Evolutionary conservation across 2,888 invertebrate species (phyloP).

Genomic region (Metacarcinus magister): DNA sequence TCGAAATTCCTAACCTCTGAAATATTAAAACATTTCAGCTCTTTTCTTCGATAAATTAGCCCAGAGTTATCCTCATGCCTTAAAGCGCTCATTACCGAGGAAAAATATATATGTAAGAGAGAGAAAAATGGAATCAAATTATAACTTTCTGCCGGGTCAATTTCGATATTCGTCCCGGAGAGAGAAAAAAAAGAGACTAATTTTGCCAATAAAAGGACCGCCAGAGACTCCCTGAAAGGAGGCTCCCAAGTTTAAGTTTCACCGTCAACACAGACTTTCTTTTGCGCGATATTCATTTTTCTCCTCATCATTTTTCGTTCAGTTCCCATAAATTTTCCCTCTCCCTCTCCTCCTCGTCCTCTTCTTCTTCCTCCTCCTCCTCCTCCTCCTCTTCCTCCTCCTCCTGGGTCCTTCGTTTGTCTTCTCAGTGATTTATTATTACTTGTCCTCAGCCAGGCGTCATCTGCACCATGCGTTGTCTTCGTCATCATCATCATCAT

Average conservation of each 20-base stretch:
- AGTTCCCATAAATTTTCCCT: neutral
- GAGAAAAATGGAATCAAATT: slow-evolving; percentile 39
- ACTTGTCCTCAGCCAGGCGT: neutral
- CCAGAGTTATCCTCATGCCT: too few species aligned
- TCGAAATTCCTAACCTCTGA: too few species aligned
- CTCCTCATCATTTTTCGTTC: slow-evolving; percentile 3
- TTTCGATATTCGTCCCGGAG: slow-evolving; percentile 45
- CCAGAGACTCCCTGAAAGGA: neutral
- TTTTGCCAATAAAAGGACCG: slow-evolving; percentile 7
- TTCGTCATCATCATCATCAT: too few species aligned
- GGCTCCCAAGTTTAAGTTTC: neutral
- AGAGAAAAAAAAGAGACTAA: slow-evolving; percentile 16
- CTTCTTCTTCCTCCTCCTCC: neutral
- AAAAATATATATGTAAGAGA: neutral
- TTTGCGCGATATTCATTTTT: slow-evolving; percentile 1
- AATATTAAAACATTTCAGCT: too few species aligned
- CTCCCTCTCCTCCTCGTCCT: neutral
- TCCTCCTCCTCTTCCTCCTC: slow-evolving; percentile 12
- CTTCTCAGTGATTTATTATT: neutral
- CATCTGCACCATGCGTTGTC: too few species aligned
- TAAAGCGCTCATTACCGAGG: too few species aligned
- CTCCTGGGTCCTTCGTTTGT: neutral
- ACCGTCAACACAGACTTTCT: neutral
- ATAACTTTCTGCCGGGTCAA: slow-evolving; percentile 52
- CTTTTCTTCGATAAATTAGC: too few species aligned